Evolutionary conservation across 2,888 invertebrate genomes (phyloP).

Genomic region (Protonemura montana): DNA sequence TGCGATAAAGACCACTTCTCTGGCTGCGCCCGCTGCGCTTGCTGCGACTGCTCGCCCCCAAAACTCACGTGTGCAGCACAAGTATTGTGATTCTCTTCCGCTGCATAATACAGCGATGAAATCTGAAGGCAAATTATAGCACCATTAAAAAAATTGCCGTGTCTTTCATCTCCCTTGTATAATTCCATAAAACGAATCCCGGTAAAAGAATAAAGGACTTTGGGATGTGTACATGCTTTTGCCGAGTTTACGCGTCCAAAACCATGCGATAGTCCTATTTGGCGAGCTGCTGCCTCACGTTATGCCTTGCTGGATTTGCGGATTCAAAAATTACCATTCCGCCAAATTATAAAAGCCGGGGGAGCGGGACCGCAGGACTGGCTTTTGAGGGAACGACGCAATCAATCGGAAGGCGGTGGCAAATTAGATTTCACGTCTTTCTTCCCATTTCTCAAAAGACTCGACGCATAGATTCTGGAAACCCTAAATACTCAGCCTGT

Average conservation of each 20-base stretch:
- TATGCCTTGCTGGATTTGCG: conserved; percentile 7
- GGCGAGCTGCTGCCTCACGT: not conserved
- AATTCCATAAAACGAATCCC: conserved; percentile 7
- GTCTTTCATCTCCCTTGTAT: not conserved
- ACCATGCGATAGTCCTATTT: not conserved
- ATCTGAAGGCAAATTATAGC: not conserved
- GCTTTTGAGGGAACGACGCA: not conserved
- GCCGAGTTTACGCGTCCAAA: not conserved
- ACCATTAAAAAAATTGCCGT: conserved; percentile 4
- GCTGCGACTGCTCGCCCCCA: not conserved
- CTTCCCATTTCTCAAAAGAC: not conserved
- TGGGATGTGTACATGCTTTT: conserved; percentile 7
- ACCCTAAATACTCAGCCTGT: not conserved
- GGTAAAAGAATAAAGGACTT: not conserved
- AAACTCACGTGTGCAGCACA: not conserved
- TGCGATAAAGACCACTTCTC: too few relatives aligned
- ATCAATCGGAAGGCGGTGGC: not conserved
- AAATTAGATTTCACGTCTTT: not conserved
- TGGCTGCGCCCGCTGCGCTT: not conserved
- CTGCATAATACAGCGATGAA: not conserved
- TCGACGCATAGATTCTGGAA: not conserved
- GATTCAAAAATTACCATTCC: conserved; percentile 12
- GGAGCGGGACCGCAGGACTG: not conserved
- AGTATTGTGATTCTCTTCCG: not conserved
- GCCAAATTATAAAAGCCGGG: conserved; percentile 1